Percentiles rank a stretch among this genome's conserved stretches.
Conservation (phyloP, 64 coral and sea anemone species). For the Montipora sp. region DNA sequence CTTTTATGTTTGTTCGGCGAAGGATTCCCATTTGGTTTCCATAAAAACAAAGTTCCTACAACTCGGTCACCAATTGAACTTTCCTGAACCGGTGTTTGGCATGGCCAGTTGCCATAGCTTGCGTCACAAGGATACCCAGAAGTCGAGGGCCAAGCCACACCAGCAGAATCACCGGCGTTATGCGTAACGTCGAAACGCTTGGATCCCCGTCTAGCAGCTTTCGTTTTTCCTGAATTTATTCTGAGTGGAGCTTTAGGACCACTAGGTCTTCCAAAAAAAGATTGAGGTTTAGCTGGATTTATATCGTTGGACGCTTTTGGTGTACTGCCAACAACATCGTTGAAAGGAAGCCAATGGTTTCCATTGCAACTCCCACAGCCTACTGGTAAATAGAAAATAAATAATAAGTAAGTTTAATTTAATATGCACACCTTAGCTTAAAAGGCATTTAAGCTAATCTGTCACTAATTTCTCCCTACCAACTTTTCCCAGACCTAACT, state of each 20-base stretch:
- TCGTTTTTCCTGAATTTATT: neutral
- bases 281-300: neutral
- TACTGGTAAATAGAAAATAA: neutral
- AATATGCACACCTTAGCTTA: neutral
- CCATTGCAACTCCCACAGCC: slow-evolving; percentile 3
- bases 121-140: neutral
- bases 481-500: too few species aligned
- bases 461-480: too few species aligned
- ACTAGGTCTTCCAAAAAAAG: neutral
- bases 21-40: neutral
- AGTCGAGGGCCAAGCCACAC: too few species aligned
- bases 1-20: neutral
- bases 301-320: neutral
- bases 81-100: neutral
- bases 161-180: neutral
- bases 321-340: neutral
- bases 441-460: too few species aligned
- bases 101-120: slow-evolving; percentile 37
- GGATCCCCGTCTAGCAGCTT: neutral
- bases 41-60: slow-evolving; percentile 14
- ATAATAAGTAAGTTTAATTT: neutral
- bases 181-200: slow-evolving; percentile 5
- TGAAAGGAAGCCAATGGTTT: slow-evolving; percentile 5
- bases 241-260: neutral
- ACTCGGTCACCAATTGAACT: neutral